Conservation (phyloP, 2,888 invertebrate species). For the Patella depressa region DNA sequence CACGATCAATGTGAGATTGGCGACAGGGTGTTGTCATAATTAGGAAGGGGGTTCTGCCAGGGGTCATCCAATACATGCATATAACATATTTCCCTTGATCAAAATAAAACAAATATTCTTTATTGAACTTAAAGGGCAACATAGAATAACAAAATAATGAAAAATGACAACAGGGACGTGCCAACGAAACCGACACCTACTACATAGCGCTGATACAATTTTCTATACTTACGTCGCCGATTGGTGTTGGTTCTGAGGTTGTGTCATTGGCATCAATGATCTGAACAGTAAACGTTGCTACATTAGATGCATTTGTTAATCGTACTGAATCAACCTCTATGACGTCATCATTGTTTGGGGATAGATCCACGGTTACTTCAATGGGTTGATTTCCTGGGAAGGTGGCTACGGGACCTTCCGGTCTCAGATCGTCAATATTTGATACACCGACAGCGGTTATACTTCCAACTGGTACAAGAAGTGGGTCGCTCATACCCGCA, state of each 20-base stretch:
- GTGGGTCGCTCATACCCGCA: neutral
- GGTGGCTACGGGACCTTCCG: neutral
- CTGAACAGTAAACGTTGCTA: neutral
- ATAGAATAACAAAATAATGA: too few species aligned
- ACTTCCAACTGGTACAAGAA: neutral
- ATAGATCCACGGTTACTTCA: neutral
- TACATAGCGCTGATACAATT: too few species aligned
- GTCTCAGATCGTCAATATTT: neutral
- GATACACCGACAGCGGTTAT: neutral
- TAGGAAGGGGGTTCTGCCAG: too few species aligned
- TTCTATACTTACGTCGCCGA: too few species aligned
- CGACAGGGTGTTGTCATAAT: too few species aligned
- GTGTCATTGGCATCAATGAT: neutral
- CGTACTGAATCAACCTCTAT: neutral
- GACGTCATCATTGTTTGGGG: neutral
- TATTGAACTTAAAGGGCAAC: too few species aligned
- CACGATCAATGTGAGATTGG: too few species aligned
- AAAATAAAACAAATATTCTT: too few species aligned
- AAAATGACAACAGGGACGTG: too few species aligned
- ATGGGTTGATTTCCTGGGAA: neutral
- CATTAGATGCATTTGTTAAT: neutral
- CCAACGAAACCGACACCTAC: too few species aligned
- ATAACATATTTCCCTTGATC: too few species aligned
- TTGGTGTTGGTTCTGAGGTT: neutral
- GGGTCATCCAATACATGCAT: too few species aligned